A percentile compares a stretch with the other conserved stretches of the same genome.
These are phyloP conservation scores for Calosoma granatense DNA, from an alignment of 1,140 invertebrate genomes.

Conservation along the genomic window DNA sequence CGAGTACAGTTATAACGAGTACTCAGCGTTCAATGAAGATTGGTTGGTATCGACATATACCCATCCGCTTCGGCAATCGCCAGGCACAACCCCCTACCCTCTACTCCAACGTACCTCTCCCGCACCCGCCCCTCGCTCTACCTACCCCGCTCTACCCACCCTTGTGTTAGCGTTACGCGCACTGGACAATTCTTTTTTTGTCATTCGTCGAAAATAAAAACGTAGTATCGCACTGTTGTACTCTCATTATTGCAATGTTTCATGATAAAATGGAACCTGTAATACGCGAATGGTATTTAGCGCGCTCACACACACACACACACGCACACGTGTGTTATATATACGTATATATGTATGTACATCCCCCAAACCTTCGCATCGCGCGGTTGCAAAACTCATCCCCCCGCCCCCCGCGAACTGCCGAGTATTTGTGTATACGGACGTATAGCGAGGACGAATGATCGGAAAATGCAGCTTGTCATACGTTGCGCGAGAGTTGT, in stretches of 20 bases:
- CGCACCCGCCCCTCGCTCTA: background rate
- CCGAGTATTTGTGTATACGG: no score
- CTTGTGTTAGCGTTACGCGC: background rate
- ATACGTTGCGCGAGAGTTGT: no score
- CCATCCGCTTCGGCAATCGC: no score
- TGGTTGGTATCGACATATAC: constrained; percentile 7
- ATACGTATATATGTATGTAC: background rate
- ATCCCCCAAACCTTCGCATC: background rate
- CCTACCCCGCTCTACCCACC: no score
- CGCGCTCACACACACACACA: background rate
- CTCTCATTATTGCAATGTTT: constrained; percentile 9
- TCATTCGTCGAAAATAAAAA: constrained; percentile 4
- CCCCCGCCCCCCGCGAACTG: no score
- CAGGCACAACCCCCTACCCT: background rate
- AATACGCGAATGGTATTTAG: constrained; percentile 4
- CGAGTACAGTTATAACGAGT: background rate
- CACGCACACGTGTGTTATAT: background rate
- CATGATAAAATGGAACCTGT: constrained; percentile 3
- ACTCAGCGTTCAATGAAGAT: constrained; percentile 8
- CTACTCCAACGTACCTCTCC: background rate
- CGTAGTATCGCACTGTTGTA: background rate
- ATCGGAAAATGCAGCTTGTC: no score
- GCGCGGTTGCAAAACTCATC: no score
- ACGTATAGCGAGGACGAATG: no score
- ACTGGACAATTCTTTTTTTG: background rate